Base-by-base conservation (phyloP, 1,140 invertebrate species). In the Drosophila lacertosa region DNA sequence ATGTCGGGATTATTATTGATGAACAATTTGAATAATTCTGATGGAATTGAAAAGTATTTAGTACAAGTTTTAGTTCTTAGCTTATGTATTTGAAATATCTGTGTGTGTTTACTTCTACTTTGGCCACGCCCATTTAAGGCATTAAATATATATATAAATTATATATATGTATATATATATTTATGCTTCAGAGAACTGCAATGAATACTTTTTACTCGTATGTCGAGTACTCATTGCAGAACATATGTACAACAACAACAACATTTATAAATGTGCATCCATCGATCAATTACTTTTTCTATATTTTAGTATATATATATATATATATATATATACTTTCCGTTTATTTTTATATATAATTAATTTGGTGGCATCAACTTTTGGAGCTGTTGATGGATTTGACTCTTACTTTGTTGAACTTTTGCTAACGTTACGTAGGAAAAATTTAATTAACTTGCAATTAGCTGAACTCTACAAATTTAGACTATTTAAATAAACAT, bases 341-440 rank as follows among this genome's bases (percentile, higher is more conserved):
- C n/a, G n/a, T 35, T 33, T 2, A 16, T 26, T 39, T 40, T 53
- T 40, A 51, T 50, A 37, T 44, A 20, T 33, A 58, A 20, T 39
- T 47, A 18, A 55, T 13, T 45, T 65, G 62, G 39, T 59, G 35
- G 24, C 45, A 58, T 66, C 63, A 67, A 72, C 55, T 66, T 48
- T 44, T 67, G 45, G 33, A 84, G 33, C 65, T 73, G 74, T 77
- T 72, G 63, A 74, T 81, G 51, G 51, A 82, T 82, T 82, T 64
- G 77, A 29, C 74, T 74, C 50, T 78, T 77, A 81, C 78, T 77
- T 88, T 86, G 78, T 88, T 88, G 66, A 79, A 89, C 71, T 82
- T 88, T 88, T 88, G 82, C 82, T 88, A 88, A 88, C 83, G 82
- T 88, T 88, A 59, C 40, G 82, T 88, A 88, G 82, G 83, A 82